Evolutionary conservation across 1,140 invertebrate species (phyloP), one percentile per base, ranked within the genome.

Genomic region (Drosophila burlai): DNA sequence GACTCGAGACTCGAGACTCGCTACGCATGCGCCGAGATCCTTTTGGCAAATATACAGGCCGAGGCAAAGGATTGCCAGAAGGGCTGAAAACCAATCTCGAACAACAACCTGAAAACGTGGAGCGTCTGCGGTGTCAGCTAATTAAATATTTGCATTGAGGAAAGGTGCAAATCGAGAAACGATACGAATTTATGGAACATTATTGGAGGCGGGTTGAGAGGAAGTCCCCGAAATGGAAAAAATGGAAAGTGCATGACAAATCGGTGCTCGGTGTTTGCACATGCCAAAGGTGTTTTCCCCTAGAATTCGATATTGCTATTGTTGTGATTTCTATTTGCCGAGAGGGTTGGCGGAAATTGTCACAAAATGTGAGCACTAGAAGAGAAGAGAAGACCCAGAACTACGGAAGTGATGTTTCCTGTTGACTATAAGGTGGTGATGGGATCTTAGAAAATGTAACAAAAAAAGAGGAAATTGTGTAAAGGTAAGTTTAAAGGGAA

Each of bases 121-220:
- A 65, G 54, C 65, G 50, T 63, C 63, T 45, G 43, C 38, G 58
- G 29, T 65, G 57, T 36, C 85, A 90, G 86, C 85, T 90, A 86
- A 90, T 90, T 77, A 85, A 90, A 90, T 90, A 90, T 90, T 90
- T 90, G 76, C 81, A 29, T 68, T 84, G 65, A 46, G 26, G 10
- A 90, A 90, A 90, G 86, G 85, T 90, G 85, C 85, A 90, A 89
- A 84, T 76, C 71, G 58, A 11, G 1, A 38, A 67, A 34, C 60
- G 80, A 78, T 81, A 81, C 46, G 67, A 36, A 77, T 74, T 84
- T 55, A 78, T 89, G 67, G 46, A 71, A 71, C 60, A 77, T 64
- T 42, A 57, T 54, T 54, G 65, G 66, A 81, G 83, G 83, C 83
- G 75, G 81, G 85, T 90, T 80, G 40, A 73, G 36, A 74, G 73